These are phyloP conservation scores for Drosophila neotestacea DNA, from an alignment of 2,888 invertebrate species.

Conservation along the genomic window DNA sequence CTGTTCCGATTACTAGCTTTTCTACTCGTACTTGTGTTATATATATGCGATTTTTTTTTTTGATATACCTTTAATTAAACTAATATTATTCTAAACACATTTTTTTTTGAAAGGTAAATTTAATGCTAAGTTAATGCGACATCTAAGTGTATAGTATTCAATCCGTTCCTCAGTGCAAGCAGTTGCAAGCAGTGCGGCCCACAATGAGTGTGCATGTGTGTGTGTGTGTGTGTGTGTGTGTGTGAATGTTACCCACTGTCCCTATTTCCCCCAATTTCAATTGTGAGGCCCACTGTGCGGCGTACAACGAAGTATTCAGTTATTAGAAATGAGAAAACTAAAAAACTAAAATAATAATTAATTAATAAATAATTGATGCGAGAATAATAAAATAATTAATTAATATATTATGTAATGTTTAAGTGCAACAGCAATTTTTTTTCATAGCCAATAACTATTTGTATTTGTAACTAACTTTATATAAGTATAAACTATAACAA, in stretches of 20 bases:
- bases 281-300: slow-evolving; percentile 37
- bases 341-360: slow-evolving; percentile 17
- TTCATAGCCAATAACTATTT: slow-evolving; percentile 70
- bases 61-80: slow-evolving; percentile 7
- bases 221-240: slow-evolving; percentile 13
- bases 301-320: slow-evolving; percentile 73
- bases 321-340: slow-evolving; percentile 42
- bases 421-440: slow-evolving; percentile 62
- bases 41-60: slow-evolving; percentile 46
- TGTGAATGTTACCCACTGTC: neutral
- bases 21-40: slow-evolving; percentile 81
- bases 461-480: slow-evolving; percentile 58
- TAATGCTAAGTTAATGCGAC: slow-evolving; percentile 52
- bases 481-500: slow-evolving; percentile 20
- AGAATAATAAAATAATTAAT: neutral
- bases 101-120: slow-evolving; percentile 28
- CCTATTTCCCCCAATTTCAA: neutral
- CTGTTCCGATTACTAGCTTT: slow-evolving; percentile 60
- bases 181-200: slow-evolving; percentile 37
- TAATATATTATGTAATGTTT: slow-evolving; percentile 68
- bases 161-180: slow-evolving; percentile 73
- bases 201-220: slow-evolving; percentile 1
- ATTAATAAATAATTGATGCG: slow-evolving; percentile 15
- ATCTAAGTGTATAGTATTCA: slow-evolving; percentile 75
- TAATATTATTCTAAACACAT: slow-evolving; percentile 1